A percentile compares a stretch with the other conserved stretches of the same genome.
Evolutionary conservation across 2,113 vertebrate species (phyloP).

Genomic region (Aegotheles bennettii): DNA sequence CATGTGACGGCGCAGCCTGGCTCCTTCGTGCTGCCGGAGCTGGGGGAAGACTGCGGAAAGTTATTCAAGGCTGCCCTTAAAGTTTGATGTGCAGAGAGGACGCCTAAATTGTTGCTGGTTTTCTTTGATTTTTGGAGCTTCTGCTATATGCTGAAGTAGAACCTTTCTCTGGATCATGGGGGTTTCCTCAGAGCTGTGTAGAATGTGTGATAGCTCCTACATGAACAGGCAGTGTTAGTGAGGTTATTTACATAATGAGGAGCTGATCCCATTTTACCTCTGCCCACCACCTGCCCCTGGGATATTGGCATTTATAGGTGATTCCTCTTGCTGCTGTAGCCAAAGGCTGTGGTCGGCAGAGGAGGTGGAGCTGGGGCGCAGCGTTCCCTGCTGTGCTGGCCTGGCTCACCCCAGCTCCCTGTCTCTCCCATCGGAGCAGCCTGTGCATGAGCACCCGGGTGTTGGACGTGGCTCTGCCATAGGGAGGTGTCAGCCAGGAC

Average conservation of each 20-base stretch:
- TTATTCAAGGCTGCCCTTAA: not conserved
- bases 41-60: not conserved
- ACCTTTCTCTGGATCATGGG: not conserved
- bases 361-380: not conserved
- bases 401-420: not conserved
- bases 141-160: not conserved
- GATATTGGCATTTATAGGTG: not conserved
- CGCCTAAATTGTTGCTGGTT: not conserved
- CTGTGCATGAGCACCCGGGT: not conserved
- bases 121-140: not conserved
- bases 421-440: not conserved
- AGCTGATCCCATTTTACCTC: not conserved
- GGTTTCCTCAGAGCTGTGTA: not conserved
- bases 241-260: constrained; percentile 29
- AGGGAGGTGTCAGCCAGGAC: not conserved
- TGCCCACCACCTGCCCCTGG: not conserved
- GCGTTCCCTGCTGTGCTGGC: not conserved
- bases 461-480: not conserved
- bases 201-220: not conserved
- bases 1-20: not conserved
- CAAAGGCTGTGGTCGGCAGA: not conserved
- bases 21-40: not conserved
- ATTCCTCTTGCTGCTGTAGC: not conserved
- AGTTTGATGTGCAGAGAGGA: not conserved
- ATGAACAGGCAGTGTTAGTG: not conserved